Evolutionary conservation across 2,113 vertebrate genomes (phyloP).

Genomic region (Oreochromis aureus): DNA sequence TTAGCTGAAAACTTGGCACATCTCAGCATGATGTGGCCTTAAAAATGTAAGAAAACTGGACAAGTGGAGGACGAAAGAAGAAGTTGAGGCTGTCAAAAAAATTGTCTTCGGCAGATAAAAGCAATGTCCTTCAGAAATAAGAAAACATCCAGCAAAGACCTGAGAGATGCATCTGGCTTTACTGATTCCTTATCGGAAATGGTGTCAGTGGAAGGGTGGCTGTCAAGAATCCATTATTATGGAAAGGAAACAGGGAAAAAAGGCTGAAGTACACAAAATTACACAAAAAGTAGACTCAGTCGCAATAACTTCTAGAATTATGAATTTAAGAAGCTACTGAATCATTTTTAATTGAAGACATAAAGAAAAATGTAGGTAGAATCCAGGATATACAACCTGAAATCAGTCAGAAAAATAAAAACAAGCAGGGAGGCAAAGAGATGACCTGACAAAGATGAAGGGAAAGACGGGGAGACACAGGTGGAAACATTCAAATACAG

Average conservation of each 20-base stretch:
- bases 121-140: not conserved
- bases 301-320: not conserved
- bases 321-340: not conserved
- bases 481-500: not conserved
- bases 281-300: not conserved
- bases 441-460: not conserved
- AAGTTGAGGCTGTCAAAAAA: not conserved
- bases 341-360: not conserved
- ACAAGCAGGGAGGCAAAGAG: not conserved
- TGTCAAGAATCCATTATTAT: not conserved
- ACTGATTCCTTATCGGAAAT: not conserved
- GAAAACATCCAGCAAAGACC: not conserved
- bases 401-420: not conserved
- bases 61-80: not conserved
- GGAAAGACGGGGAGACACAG: not conserved
- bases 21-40: not conserved
- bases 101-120: not conserved
- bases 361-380: not conserved
- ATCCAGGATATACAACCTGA: not conserved
- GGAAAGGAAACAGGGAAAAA: not conserved
- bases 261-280: not conserved
- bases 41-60: not conserved
- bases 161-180: not conserved
- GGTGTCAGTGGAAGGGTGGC: not conserved
- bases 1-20: not conserved